Evolutionary conservation across 64 coral and sea anemone genomes (phyloP).

Genomic region (Stichodactyla helianthus): DNA sequence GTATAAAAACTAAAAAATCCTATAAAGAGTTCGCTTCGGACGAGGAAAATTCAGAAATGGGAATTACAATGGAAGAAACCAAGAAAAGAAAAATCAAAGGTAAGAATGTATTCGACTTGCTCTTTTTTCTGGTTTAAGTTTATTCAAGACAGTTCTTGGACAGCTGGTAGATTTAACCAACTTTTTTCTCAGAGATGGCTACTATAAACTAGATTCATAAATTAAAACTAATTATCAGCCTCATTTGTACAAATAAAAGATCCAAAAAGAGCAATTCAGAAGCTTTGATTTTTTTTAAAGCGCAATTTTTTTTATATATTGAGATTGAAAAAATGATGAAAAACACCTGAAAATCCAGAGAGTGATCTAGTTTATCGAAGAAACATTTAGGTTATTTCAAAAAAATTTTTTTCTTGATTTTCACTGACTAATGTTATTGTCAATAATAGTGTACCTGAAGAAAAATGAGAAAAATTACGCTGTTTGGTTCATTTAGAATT

Average conservation of each 20-base stretch:
- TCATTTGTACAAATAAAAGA: constrained; percentile 15
- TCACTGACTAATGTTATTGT: not conserved
- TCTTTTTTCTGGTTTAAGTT: not conserved
- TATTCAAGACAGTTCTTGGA: not conserved
- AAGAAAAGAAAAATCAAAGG: not conserved
- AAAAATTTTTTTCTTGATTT: not conserved
- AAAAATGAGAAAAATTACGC: not conserved
- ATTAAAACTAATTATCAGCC: not conserved
- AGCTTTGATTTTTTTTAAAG: not conserved
- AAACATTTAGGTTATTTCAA: not conserved
- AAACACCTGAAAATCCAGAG: not conserved
- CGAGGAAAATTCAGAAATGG: constrained; percentile 5
- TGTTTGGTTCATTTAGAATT: not conserved
- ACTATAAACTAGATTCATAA: not conserved
- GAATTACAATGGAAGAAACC: not conserved
- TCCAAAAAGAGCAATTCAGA: not conserved
- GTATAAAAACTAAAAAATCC: constrained; percentile 8
- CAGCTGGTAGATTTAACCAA: not conserved
- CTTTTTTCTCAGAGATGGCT: not conserved
- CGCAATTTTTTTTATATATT: not conserved
- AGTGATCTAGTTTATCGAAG: no score
- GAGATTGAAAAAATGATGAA: not conserved
- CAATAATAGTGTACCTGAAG: not conserved
- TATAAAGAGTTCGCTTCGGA: constrained; percentile 19
- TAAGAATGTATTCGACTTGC: not conserved